A percentile compares a stretch with the other conserved stretches of the same genome.
Conservation (phyloP, 1,140 invertebrate species). For the Drosophila guanche region DNA sequence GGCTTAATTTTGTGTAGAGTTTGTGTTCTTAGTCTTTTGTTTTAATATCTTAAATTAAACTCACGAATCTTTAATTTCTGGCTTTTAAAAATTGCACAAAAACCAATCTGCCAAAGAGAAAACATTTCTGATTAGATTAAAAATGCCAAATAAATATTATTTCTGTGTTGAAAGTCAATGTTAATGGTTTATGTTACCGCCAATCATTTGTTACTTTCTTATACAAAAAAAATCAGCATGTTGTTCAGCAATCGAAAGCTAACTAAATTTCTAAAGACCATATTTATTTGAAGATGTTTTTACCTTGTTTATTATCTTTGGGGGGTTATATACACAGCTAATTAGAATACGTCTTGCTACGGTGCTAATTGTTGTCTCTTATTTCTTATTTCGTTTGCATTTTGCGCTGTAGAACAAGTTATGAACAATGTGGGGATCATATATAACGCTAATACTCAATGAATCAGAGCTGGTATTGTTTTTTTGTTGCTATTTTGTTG, state of each 20-base stretch:
- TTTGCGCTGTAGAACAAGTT: conserved; percentile 54
- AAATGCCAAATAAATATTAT: too few relatives aligned
- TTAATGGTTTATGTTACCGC: conserved; percentile 17
- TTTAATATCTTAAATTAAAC: conserved; percentile 4
- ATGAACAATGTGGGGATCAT: conserved; percentile 45
- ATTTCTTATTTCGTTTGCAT: conserved; percentile 35
- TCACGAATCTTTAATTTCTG: neutral
- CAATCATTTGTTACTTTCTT: conserved; percentile 6
- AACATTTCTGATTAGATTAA: too few relatives aligned
- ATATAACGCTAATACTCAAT: conserved; percentile 36
- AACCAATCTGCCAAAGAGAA: too few relatives aligned
- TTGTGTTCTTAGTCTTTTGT: conserved; percentile 9
- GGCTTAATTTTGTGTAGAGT: conserved; percentile 1
- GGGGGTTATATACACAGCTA: conserved; percentile 17
- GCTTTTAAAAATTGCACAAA: too few relatives aligned
- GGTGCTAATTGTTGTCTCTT: conserved; percentile 51
- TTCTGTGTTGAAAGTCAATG: too few relatives aligned
- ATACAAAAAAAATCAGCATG: neutral
- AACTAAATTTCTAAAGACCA: conserved; percentile 9
- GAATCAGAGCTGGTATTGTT: conserved; percentile 28
- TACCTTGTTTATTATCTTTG: conserved; percentile 9
- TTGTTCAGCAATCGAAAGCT: neutral
- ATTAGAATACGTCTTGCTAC: conserved; percentile 33
- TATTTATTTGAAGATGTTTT: conserved; percentile 6
- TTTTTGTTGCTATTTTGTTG: conserved; percentile 34